Conservation (phyloP, 2,797 vertebrate species). For the Molothrus aeneus region DNA sequence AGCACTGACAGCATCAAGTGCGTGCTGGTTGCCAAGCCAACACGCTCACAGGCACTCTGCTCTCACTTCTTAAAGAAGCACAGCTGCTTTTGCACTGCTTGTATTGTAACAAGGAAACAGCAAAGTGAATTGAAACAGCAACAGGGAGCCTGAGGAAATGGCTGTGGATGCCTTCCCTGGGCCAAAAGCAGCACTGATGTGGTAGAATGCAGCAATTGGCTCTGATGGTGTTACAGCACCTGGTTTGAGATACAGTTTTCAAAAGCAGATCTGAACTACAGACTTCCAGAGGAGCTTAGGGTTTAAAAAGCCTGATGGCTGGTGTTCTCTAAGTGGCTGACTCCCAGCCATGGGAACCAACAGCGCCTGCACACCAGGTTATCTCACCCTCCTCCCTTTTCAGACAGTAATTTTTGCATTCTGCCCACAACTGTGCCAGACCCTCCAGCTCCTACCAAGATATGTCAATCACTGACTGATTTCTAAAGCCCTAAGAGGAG, state of each 20-base stretch:
- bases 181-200: not conserved
- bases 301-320: not conserved
- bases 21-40: constrained; percentile 46
- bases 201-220: fast-evolving
- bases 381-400: not conserved
- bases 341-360: not conserved
- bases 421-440: not conserved
- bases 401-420: not conserved
- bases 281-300: not conserved
- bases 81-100: not conserved
- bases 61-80: not conserved
- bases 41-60: not conserved
- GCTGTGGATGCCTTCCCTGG: not conserved
- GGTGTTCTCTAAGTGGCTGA: not conserved
- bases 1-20: not conserved
- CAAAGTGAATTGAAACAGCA: not conserved
- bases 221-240: not conserved
- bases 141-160: not conserved
- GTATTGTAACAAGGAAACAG: not conserved
- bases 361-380: not conserved
- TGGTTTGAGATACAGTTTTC: fast-evolving
- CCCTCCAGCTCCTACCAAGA: not conserved
- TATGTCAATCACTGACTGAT: not conserved
- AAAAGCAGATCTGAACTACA: not conserved
- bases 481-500: not conserved